Percentiles rank a stretch among this genome's conserved stretches.
These are phyloP conservation scores for Ciconia stormi DNA, from an alignment of 2,113 vertebrate genomes.

Conservation along the genomic window DNA sequence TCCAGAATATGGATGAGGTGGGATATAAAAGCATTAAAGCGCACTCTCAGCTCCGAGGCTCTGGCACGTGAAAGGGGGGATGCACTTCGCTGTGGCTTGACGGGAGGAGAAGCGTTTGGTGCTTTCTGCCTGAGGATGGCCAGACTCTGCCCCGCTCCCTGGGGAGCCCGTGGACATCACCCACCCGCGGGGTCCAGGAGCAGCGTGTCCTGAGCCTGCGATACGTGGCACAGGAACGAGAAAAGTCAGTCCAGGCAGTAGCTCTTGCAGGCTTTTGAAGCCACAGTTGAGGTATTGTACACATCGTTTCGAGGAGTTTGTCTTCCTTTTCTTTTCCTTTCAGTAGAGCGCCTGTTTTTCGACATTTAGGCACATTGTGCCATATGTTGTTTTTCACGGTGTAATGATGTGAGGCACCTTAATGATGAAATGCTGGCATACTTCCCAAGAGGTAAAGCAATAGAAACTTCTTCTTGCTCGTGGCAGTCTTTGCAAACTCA, in stretches of 20 bases:
- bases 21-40: accelerated
- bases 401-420: constrained; percentile 27
- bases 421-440: constrained; percentile 41
- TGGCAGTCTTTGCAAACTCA: background rate
- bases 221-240: background rate
- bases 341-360: constrained; percentile 1
- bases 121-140: background rate
- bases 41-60: accelerated
- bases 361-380: background rate
- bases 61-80: accelerated
- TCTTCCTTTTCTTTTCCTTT: background rate
- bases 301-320: background rate
- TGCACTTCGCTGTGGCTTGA: accelerated
- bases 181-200: accelerated
- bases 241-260: background rate
- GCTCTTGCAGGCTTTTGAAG: background rate
- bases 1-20: accelerated
- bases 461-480: background rate
- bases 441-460: constrained; percentile 36
- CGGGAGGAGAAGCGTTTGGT: background rate
- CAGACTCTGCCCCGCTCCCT: background rate
- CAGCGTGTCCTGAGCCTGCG: accelerated
- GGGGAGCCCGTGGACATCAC: background rate
- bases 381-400: constrained; percentile 70
- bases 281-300: background rate